phyloP scores from a whole-genome alignment of 2,113 vertebrate genomes.

The Taxidea taxus region DNA sequence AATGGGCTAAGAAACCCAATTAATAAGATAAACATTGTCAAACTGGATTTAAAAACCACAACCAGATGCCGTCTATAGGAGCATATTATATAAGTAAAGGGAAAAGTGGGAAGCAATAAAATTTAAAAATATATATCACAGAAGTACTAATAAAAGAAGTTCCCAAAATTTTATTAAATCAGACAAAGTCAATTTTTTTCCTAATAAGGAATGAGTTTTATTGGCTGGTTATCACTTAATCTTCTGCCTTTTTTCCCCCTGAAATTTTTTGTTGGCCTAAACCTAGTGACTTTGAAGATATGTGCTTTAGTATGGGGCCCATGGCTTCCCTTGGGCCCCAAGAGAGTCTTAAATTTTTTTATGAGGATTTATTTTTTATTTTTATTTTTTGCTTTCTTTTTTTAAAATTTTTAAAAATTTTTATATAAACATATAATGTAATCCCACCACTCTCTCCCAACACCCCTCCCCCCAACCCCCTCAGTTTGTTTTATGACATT shows the following conservation, averaged over 20 bases:
- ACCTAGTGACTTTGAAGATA: not conserved
- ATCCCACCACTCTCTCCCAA: too few species aligned
- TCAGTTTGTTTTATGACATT: too few species aligned
- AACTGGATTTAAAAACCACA: not conserved
- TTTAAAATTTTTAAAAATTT: too few species aligned
- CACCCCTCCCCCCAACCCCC: too few species aligned
- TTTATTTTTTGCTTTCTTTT: too few species aligned
- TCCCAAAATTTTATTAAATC: not conserved
- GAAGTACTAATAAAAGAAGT: not conserved
- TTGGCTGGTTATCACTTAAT: not conserved
- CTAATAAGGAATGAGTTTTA: not conserved
- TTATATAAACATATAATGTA: too few species aligned
- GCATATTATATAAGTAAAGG: not conserved
- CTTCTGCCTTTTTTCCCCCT: not conserved
- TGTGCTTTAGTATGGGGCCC: not conserved
- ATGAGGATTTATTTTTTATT: not conserved
- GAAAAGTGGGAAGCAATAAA: not conserved
- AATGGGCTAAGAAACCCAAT: not conserved
- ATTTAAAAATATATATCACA: not conserved
- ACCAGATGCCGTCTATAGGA: not conserved
- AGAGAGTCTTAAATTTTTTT: not conserved
- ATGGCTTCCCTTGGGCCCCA: not conserved
- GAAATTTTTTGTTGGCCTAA: not conserved
- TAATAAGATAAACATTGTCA: not conserved
- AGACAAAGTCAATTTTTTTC: not conserved